Evolutionary conservation across 2,888 invertebrate species (phyloP), one percentile per base, ranked within the genome.

Genomic region (Fragum sueziense): DNA sequence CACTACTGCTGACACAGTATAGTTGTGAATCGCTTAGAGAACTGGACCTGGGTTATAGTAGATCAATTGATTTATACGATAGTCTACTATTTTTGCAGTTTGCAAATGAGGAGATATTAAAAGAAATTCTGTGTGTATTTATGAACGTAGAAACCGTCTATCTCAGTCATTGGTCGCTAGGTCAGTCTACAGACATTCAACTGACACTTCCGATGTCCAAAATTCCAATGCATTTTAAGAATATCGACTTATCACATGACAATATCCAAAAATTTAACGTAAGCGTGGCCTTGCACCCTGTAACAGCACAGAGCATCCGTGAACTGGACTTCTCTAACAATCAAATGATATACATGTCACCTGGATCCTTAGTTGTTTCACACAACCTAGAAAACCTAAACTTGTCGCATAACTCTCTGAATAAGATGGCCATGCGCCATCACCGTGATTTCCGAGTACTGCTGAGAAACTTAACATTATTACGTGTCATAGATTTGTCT

Each of bases 321-420:
- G 74, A 74, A 37, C 11, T 59, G 0, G 67, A 74, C 25, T 54
- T 74, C n/a, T 74, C 74, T 9, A 52, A 54, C 31, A 74, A 74
- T 31, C 11, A 20, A 14, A 17, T 74, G 27, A 57, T 57, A 68
- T 74, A 74, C 37, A 27, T 74, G 17, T 67, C 74, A 20, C 68
- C 74, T 7, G 22, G 54, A 34, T n/a, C 54, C 6, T 22, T 67
- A 7, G 27, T 27, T 37, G 41, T 37, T 9, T 74, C 74, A 4
- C 20, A 27, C 25, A 33, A 74, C 37, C 22, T 27, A 9, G 31
- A 74, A 57, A 20, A n/a, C 22, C 33, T 74, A n/a, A 67, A 67
- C 20, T 22, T 74, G 17, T 74, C 74, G 7, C 11, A 25, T 17
- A 74, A 74, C 54, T 20, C 54, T 7, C 34, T 74, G 22, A 37